Evolutionary conservation across 2,113 vertebrate species (phyloP), one percentile per base, ranked within the genome.

Genomic region (Nestor notabilis): DNA sequence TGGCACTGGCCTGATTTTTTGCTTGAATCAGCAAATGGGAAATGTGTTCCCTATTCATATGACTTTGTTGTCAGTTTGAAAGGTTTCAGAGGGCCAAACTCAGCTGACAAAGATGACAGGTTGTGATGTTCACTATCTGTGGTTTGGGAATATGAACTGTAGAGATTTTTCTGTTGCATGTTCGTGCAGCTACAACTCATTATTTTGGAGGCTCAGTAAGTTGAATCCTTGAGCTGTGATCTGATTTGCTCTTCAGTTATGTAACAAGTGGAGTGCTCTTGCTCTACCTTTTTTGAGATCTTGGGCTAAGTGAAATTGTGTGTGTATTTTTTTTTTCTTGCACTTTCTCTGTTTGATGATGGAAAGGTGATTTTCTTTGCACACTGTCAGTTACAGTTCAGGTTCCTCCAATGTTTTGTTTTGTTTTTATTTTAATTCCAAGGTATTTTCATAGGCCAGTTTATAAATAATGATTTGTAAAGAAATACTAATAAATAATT

Each of bases 1-100:
- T 95, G 96, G 94, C 94, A 95, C 74, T 39, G 87, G 63, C 13
- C 46, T 84, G 63, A 65, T 61, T 84, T 90, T 87, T 87, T 82
- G 83, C 95, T 92, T 92, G 74, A 93, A 79, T 95, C 91, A 89
- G 86, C 87, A 91, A 72, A 81, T 76, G 49, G 60, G 83, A 92
- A 96, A 87, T 83, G 23, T 91, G 87, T 89, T 97, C 91, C 49
- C 37, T 46, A 70, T 93, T 95, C 49, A 2, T 61, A 35, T 21
- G 70, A 53, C n/a, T 94, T 86, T 61, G 65, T 79, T 93, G 69
- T 31, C 52, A 93, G 39, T 69, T 93, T 92, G 83, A 79, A 87
- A 89, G 61, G 72, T 87, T 93, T 80, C 89, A 87, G 81, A 92
- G 56, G 70, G 55, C 64, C 35, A 56, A 61, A 43, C 37, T 87